Percentiles rank a stretch among this genome's conserved stretches.
Evolutionary conservation across 2,113 vertebrate species (phyloP).

Genomic region (Zosterops lateralis): DNA sequence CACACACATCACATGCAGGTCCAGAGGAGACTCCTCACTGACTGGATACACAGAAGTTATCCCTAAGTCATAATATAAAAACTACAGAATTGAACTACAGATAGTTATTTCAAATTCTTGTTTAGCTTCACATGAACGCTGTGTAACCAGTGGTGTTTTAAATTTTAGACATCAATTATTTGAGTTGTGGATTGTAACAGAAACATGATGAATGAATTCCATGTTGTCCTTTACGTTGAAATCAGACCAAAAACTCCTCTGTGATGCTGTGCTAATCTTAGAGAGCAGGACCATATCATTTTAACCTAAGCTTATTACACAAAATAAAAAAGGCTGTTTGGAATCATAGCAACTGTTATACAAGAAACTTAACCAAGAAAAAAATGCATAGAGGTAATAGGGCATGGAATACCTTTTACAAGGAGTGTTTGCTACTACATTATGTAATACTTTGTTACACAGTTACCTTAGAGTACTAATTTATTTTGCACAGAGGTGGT

Average conservation of each 20-base stretch:
- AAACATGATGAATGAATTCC: neutral
- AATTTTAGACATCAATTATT: neutral
- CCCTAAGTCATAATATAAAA: neutral
- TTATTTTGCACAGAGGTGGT: neutral
- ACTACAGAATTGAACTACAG: neutral
- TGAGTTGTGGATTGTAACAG: neutral
- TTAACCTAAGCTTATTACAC: neutral
- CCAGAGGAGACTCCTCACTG: neutral
- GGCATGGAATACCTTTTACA: neutral
- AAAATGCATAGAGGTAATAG: neutral
- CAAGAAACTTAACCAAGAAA: neutral
- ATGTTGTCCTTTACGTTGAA: neutral
- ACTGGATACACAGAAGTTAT: neutral
- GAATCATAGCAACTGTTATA: neutral
- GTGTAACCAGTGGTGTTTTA: neutral
- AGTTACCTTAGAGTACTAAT: neutral
- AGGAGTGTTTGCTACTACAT: rapidly evolving
- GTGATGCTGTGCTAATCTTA: neutral
- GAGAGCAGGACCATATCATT: neutral
- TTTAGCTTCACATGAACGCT: neutral
- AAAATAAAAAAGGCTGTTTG: neutral
- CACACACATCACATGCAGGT: rapidly evolving
- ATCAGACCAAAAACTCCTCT: neutral
- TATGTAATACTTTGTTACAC: neutral
- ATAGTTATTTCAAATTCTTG: neutral